Evolutionary conservation across 2,888 invertebrate species (phyloP), one percentile per base, ranked within the genome.

Genomic region (Drosophila antonietae): DNA sequence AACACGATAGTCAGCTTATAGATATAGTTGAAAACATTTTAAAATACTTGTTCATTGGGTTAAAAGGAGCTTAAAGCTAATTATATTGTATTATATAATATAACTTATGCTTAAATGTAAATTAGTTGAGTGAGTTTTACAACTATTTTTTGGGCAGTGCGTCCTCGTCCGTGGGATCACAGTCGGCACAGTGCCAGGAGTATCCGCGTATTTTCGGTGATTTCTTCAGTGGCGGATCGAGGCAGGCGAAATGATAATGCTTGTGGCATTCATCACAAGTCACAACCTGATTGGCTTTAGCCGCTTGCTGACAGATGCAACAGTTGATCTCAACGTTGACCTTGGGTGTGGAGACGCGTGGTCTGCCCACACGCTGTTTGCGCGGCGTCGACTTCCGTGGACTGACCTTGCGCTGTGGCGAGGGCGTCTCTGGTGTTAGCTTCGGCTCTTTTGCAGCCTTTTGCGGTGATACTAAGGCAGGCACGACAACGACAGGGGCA

Each of bases 161-260:
- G 55, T 91, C 91, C 31, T 91, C 91, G 18, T 91, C 97, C 88
- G 97, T 97, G 69, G 97, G 97, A 94, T 98, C 98, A 94, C 98
- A 98, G 92, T 97, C 97, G 58, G 97, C 97, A 93, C 98, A 98
- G 93, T 97, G 97, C 98, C 98, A 98, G 15, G 97, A 97, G 92
- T 98, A 98, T 39, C 98, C 98, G 62, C 98, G 95, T 88, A 96
- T 96, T 94, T 98, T 98, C 1, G 98, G 98, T 69, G 97, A 96
- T 93, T 98, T 98, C 93, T 97, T 98, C 15, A 98, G 94, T 15
- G 98, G 98, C 57, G 98, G 98, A 93, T 98, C 97, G 88, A 98
- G 94, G 93, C 98, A 98, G 72, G 95, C 95, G 92, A 98, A 98
- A 93, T 98, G 98, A 93, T 97, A 98, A 85, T 96, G 95, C 91